Base-by-base conservation (phyloP, 2,888 invertebrate genomes). In the Ochropleura leucogaster region DNA sequence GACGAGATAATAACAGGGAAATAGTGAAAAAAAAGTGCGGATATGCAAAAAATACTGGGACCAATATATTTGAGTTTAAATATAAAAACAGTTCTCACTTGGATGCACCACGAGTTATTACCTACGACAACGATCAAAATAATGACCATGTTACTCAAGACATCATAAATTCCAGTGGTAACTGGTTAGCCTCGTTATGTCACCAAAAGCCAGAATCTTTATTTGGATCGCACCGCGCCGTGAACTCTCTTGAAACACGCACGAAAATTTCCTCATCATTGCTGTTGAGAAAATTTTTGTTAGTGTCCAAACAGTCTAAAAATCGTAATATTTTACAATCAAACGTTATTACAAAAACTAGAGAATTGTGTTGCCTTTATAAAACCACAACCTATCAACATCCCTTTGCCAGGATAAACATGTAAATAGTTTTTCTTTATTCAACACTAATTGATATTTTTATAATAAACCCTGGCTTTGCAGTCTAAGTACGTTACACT, bases 171-270 rank as follows among this genome's bases (percentile, higher is more conserved):
- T 70, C 46, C 71, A 75, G 74, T 75, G 60, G 71, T 74, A 83
- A 77, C 77, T 77, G 74, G 84, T 66, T 83, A 77, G 74, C 83
- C 84, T 80, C 75, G 53, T 71, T 72, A 64, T 67, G 69, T 64
- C 64, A 75, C 47, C 66, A 67, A 77, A 59, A 74, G 62, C 57
- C 65, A 72, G 20, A 70, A 72, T 68, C 83, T 76, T 62, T 84
- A 82, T 73, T 71, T 75, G 72, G 71, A 77, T 67, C 71, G 42
- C 49, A 65, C 59, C 71, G 67, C 71, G 71, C 40, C 40, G 51
- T 66, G 42, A 71, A 77, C 74, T 59, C 55, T 74, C 42, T 65
- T 65, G 53, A 57, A 30, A 18, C 60, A 20, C 49, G 65, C 30
- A 55, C 47, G 49, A 59, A 10, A 65, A 46, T 75, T 63, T 69